Evolutionary conservation across 1,140 invertebrate genomes (phyloP).

Genomic region (Drosophila grimshawi): DNA sequence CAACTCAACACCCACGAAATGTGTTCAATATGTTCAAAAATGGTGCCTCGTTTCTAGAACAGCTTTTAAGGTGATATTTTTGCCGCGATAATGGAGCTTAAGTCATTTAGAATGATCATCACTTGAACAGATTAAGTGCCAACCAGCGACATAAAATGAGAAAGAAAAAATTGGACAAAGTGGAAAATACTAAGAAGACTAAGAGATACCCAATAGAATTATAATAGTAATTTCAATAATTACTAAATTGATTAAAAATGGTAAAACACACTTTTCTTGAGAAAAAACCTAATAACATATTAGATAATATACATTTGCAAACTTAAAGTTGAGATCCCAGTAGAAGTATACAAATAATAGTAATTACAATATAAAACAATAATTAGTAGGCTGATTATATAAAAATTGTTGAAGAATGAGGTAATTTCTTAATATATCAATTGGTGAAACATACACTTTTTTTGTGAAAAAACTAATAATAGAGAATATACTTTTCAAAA

Average conservation of each 20-base stretch:
- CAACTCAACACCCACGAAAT: conserved; percentile 37
- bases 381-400: too few relatives aligned
- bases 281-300: too few relatives aligned
- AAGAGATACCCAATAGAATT: neutral
- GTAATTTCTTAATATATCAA: too few relatives aligned
- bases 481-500: too few relatives aligned
- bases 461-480: too few relatives aligned
- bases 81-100: conserved; percentile 72
- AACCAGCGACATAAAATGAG: conserved; percentile 12
- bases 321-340: neutral
- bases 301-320: neutral
- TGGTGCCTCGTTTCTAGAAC: conserved; percentile 50
- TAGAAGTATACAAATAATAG: too few relatives aligned
- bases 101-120: conserved; percentile 68
- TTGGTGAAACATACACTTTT: too few relatives aligned
- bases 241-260: too few relatives aligned
- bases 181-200: neutral
- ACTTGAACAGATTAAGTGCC: conserved; percentile 51
- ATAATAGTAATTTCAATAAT: too few relatives aligned
- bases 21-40: conserved; percentile 48
- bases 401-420: too few relatives aligned
- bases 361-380: too few relatives aligned
- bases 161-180: conserved; percentile 16
- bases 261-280: too few relatives aligned
- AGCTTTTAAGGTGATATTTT: conserved; percentile 65